These are phyloP conservation scores for Asobara japonica DNA, from an alignment of 1,140 invertebrate species.

Conservation along the genomic window DNA sequence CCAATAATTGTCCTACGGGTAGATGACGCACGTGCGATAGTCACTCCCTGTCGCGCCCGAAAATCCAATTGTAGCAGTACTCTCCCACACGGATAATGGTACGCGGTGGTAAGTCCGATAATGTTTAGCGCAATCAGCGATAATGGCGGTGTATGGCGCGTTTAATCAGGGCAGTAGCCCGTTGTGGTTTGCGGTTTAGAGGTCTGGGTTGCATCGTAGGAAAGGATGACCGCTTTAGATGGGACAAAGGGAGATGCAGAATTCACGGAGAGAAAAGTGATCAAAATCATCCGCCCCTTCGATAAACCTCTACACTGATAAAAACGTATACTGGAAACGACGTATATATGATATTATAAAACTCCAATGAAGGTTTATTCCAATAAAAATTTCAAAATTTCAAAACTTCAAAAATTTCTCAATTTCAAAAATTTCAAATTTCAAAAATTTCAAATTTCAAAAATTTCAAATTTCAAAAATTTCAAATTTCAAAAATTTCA, in stretches of 20 bases:
- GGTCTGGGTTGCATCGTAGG: slow-evolving; percentile 52
- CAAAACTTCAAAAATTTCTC: too few species aligned
- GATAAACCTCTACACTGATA: too few species aligned
- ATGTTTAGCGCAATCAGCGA: slow-evolving; percentile 69
- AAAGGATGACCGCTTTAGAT: slow-evolving; percentile 49
- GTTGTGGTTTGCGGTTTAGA: slow-evolving; percentile 65
- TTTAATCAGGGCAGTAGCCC: slow-evolving; percentile 68
- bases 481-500: too few species aligned
- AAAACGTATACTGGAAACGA: too few species aligned
- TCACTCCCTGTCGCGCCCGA: background rate
- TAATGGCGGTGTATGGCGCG: slow-evolving; percentile 68
- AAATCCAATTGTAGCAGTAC: slow-evolving; percentile 12
- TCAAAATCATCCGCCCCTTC: too few species aligned
- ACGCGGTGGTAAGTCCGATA: slow-evolving; percentile 57
- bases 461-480: too few species aligned
- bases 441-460: too few species aligned
- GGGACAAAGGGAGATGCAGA: background rate
- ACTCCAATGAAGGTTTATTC: too few species aligned
- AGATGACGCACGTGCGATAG: slow-evolving; percentile 34
- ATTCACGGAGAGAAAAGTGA: too few species aligned
- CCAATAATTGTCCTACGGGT: slow-evolving; percentile 40
- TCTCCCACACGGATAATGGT: slow-evolving; percentile 7
- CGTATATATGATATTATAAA: too few species aligned
- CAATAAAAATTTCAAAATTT: too few species aligned
- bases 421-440: too few species aligned